Evolutionary conservation across 30 jellyfish, hydroid and myxozoan species (phyloP).

Genomic region (Sanderia malayensis): DNA sequence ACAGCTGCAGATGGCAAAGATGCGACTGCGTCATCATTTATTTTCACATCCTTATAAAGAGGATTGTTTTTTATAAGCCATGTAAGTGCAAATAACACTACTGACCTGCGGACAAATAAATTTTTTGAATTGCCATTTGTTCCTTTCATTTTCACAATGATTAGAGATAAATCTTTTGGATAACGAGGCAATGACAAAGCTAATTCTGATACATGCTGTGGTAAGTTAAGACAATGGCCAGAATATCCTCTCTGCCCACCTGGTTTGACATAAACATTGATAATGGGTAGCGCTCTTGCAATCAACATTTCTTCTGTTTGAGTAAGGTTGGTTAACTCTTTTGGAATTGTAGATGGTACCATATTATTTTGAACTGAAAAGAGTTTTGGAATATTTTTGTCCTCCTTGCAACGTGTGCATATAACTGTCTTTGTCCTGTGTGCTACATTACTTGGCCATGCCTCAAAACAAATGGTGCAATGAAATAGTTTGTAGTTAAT

Average conservation of each 20-base stretch:
- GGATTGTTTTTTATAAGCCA: slow-evolving; percentile 19
- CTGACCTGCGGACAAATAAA: slow-evolving; percentile 1
- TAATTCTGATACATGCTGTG: slow-evolving; percentile 13
- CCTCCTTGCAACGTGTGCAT: slow-evolving; percentile 19
- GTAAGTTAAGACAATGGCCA: slow-evolving; percentile 20
- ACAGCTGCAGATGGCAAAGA: too few species aligned
- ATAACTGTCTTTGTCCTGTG: not conserved
- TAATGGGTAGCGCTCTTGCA: slow-evolving; percentile 17
- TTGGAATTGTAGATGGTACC: slow-evolving; percentile 24
- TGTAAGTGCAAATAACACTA: slow-evolving; percentile 2
- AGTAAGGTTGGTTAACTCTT: slow-evolving; percentile 1
- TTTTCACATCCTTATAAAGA: not conserved
- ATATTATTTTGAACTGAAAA: slow-evolving; percentile 24
- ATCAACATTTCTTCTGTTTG: slow-evolving; percentile 46
- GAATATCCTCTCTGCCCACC: slow-evolving; percentile 35
- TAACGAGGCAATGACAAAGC: slow-evolving; percentile 23
- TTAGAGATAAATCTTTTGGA: slow-evolving; percentile 1
- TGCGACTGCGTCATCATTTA: not conserved
- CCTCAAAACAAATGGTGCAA: slow-evolving; percentile 16
- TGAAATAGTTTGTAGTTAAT: slow-evolving; percentile 10
- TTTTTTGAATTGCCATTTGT: not conserved
- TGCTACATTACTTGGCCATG: slow-evolving; percentile 12
- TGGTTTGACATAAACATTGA: slow-evolving; percentile 15
- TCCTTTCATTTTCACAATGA: slow-evolving; percentile 12
- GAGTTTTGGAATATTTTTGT: slow-evolving; percentile 10